Conservation (phyloP, 2,797 vertebrate species). For the Poeciliopsis presidionis region DNA sequence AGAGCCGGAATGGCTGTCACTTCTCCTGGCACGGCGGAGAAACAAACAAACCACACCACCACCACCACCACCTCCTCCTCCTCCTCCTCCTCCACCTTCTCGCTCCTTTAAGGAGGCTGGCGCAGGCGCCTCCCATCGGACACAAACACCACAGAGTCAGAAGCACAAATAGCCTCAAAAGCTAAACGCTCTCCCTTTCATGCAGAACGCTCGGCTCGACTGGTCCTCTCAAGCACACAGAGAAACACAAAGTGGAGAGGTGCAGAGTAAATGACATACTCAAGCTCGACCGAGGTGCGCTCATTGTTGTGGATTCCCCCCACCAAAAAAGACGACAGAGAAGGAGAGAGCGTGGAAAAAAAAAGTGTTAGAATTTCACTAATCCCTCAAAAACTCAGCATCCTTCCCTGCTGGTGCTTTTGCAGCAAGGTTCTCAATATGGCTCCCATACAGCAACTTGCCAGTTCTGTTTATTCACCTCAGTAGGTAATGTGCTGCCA, state of each 20-base stretch:
- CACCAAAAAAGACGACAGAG: conserved; percentile 25
- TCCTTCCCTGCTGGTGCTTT: conserved; percentile 43
- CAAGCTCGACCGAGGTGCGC: conserved; percentile 59
- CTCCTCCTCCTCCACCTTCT: conserved; percentile 27
- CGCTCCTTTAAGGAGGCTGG: conserved; percentile 80
- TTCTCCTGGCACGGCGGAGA: conserved; percentile 78
- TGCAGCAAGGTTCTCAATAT: conserved; percentile 49
- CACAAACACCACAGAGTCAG: conserved; percentile 79
- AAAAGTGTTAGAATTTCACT: conserved; percentile 55
- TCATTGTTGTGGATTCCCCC: conserved; percentile 52
- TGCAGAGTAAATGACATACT: conserved; percentile 72
- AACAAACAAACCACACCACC: conserved; percentile 75
- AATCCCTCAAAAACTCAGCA: conserved; percentile 59
- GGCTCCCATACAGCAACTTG: conserved; percentile 44
- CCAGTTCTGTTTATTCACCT: conserved; percentile 47
- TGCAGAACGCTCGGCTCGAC: conserved; percentile 64
- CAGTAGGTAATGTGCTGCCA: conserved; percentile 42
- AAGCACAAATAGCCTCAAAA: conserved; percentile 76
- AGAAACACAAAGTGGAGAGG: conserved; percentile 66
- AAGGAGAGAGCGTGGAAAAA: neutral
- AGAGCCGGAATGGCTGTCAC: conserved; percentile 82
- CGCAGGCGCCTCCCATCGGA: conserved; percentile 77
- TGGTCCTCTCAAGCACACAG: conserved; percentile 60
- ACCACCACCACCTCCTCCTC: conserved; percentile 2
- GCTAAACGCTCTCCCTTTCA: conserved; percentile 76